phyloP scores from a whole-genome alignment of 2,888 invertebrate species.

The Epistrophe eligans region DNA sequence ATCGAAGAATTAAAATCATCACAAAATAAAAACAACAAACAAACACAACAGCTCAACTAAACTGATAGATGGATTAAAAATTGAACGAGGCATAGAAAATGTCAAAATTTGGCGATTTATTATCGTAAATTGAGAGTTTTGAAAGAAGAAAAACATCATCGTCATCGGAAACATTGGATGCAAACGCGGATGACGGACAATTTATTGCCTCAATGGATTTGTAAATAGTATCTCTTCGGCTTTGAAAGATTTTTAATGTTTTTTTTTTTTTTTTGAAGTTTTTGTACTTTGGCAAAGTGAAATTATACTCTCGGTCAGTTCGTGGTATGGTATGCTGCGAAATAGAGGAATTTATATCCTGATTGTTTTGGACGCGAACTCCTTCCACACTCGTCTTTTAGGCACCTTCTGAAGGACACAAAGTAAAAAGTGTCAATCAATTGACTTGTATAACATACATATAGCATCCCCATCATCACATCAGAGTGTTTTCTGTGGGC shows the following conservation, averaged over 20 bases:
- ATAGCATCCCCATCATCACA: constrained; percentile 8
- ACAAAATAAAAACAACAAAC: constrained; percentile 3
- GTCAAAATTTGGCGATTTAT: constrained; percentile 76
- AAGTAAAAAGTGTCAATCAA: constrained; percentile 74
- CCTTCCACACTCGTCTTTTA: constrained; percentile 24
- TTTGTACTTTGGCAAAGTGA: constrained; percentile 59
- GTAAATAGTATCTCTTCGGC: constrained; percentile 20
- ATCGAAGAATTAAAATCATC: constrained; percentile 20
- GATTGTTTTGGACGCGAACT: constrained; percentile 61
- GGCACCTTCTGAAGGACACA: constrained; percentile 49
- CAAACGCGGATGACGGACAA: constrained; percentile 54
- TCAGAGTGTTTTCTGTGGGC: not conserved
- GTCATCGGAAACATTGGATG: constrained; percentile 37
- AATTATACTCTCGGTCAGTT: constrained; percentile 52
- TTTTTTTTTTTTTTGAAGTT: constrained; percentile 21
- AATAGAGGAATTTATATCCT: constrained; percentile 70
- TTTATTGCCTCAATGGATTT: constrained; percentile 53
- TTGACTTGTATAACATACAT: constrained; percentile 64
- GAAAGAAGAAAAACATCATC: constrained; percentile 64
- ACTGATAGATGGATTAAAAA: constrained; percentile 73
- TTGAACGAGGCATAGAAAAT: constrained; percentile 68
- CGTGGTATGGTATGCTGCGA: constrained; percentile 5
- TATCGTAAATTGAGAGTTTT: constrained; percentile 76
- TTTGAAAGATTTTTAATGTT: constrained; percentile 17
- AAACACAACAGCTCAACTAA: constrained; percentile 37